A percentile compares a stretch with the other conserved stretches of the same genome.
These are phyloP conservation scores for Elegia similella DNA, from an alignment of 2,888 invertebrate genomes.

Conservation along the genomic window DNA sequence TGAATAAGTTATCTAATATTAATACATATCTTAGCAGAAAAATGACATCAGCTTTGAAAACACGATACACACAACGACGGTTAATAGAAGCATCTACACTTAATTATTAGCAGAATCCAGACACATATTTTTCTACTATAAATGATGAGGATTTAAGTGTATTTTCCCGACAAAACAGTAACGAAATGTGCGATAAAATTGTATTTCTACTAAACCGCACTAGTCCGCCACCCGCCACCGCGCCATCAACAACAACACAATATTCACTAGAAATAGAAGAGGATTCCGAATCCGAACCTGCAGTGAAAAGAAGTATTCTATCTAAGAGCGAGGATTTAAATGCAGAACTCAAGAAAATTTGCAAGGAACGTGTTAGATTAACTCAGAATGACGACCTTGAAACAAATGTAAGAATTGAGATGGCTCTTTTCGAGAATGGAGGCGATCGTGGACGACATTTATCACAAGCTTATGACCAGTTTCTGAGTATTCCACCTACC, in stretches of 20 bases:
- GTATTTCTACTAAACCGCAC: not conserved
- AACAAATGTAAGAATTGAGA: no score
- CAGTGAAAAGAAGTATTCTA: not conserved
- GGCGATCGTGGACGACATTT: slow-evolving; percentile 7
- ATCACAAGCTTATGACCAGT: not conserved
- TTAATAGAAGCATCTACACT: slow-evolving; percentile 4
- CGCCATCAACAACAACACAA: slow-evolving; percentile 5
- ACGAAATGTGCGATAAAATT: slow-evolving; percentile 6
- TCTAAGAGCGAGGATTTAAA: no score
- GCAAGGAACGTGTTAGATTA: not conserved
- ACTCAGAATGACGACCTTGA: slow-evolving; percentile 5
- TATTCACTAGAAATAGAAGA: not conserved
- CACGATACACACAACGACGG: slow-evolving; percentile 2
- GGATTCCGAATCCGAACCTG: not conserved
- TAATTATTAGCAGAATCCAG: not conserved
- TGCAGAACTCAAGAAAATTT: no score
- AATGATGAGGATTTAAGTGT: slow-evolving; percentile 2
- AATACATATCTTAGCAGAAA: slow-evolving; percentile 1
- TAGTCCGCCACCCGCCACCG: not conserved
- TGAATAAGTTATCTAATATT: not conserved
- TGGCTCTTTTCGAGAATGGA: slow-evolving; percentile 16
- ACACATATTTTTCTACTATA: slow-evolving; percentile 1
- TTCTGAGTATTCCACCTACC: slow-evolving; percentile 6
- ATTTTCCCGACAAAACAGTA: slow-evolving; percentile 1
- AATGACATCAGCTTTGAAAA: slow-evolving; percentile 1